These are phyloP conservation scores for Escarpia spicata DNA, from an alignment of 2,888 invertebrate genomes.

Conservation along the genomic window DNA sequence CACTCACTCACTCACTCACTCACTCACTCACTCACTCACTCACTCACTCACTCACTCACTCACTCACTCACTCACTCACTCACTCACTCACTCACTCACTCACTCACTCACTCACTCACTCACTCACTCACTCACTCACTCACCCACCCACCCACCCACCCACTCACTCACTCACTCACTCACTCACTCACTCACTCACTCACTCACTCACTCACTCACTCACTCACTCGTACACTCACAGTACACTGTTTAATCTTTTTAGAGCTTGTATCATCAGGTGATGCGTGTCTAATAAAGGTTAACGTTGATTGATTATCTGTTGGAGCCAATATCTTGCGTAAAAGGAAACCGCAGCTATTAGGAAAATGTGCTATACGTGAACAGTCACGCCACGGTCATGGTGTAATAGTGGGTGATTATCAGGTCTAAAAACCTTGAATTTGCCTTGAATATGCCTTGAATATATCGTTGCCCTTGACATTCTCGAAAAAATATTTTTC, in stretches of 20 bases:
- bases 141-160: neutral
- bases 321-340: no score
- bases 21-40: slow-evolving; percentile 26
- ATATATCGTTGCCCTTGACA: no score
- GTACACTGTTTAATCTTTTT: neutral
- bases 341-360: no score
- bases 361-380: no score
- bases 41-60: slow-evolving; percentile 26
- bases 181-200: slow-evolving; percentile 22
- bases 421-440: no score
- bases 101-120: no score
- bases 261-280: neutral
- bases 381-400: no score
- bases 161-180: slow-evolving; percentile 17
- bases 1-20: slow-evolving; percentile 18
- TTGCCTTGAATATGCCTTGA: no score
- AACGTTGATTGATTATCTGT: neutral
- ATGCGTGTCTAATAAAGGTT: neutral
- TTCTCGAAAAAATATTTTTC: no score
- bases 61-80: neutral
- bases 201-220: slow-evolving; percentile 30
- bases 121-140: neutral
- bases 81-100: no score
- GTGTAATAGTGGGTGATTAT: no score
- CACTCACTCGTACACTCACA: neutral